Evolutionary conservation across 2,797 vertebrate species (phyloP).

Genomic region (Galagoides demidoff): DNA sequence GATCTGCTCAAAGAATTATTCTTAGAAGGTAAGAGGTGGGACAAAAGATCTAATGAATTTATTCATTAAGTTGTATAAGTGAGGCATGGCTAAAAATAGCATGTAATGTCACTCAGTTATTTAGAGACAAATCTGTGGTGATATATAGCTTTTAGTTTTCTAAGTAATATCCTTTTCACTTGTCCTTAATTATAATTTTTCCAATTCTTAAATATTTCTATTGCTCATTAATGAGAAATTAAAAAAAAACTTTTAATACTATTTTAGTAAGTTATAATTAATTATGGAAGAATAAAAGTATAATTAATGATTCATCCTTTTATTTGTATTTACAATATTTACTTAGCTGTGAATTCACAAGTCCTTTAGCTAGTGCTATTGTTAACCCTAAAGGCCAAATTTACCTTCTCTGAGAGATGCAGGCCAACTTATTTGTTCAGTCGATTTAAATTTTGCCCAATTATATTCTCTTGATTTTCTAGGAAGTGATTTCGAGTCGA

Average conservation of each 20-base stretch:
- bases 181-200: conserved; percentile 5
- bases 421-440: not conserved
- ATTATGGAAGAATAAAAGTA: not conserved
- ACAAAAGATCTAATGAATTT: not conserved
- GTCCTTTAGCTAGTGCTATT: not conserved
- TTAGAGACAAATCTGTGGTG: not conserved
- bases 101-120: not conserved
- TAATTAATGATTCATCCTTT: conserved; percentile 12
- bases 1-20: not conserved
- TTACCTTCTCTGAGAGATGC: not conserved
- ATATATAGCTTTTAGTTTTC: not conserved
- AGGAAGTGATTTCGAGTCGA: not conserved
- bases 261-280: not conserved
- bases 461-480: not conserved
- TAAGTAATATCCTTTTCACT: not conserved
- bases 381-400: not conserved
- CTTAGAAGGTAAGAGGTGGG: not conserved
- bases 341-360: conserved; percentile 27
- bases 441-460: not conserved
- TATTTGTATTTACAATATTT: not conserved
- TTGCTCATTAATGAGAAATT: conserved; percentile 37
- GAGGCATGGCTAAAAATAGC: not conserved
- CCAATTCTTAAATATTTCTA: not conserved
- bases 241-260: not conserved
- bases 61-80: not conserved